Evolutionary conservation across 2,888 invertebrate species (phyloP).

Genomic region (Temnothorax ravouxi): DNA sequence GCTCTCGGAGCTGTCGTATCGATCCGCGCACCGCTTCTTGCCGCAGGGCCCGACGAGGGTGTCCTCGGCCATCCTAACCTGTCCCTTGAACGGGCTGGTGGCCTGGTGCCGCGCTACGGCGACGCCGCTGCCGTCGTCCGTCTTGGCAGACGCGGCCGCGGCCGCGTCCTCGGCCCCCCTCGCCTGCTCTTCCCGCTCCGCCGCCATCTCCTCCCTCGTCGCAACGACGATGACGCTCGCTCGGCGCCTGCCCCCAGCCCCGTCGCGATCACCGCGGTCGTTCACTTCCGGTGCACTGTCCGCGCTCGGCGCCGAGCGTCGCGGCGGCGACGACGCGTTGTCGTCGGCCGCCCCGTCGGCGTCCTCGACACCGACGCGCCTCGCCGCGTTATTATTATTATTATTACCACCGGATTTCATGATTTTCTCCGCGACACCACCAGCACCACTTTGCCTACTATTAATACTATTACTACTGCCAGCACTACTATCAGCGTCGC

Average conservation of each 20-base stretch:
- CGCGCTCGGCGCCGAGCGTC: constrained; percentile 39
- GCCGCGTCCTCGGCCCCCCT: constrained; percentile 33
- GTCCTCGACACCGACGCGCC: constrained; percentile 45
- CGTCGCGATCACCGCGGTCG: constrained; percentile 47
- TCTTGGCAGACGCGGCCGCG: constrained; percentile 54
- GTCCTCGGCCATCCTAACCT: constrained; percentile 82
- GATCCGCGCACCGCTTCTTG: constrained; percentile 95
- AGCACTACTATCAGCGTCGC: constrained; percentile 38
- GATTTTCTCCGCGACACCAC: constrained; percentile 34
- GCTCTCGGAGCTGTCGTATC: constrained; percentile 97
- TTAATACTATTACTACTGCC: constrained; percentile 47
- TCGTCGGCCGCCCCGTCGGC: constrained; percentile 29
- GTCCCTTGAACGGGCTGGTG: constrained; percentile 82
- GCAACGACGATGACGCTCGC: constrained; percentile 86
- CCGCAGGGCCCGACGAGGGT: constrained; percentile 87
- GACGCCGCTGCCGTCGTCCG: constrained; percentile 57
- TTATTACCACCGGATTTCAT: constrained; percentile 46
- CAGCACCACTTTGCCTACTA: constrained; percentile 48
- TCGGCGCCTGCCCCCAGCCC: constrained; percentile 77
- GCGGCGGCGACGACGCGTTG: background rate
- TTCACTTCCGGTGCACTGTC: constrained; percentile 54
- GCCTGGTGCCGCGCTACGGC: constrained; percentile 76
- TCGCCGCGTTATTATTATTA: constrained; percentile 34
- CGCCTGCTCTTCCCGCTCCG: background rate
- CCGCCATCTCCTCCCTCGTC: constrained; percentile 64